These are phyloP conservation scores for Gortyna flavago DNA, from an alignment of 2,888 invertebrate genomes.

Conservation along the genomic window DNA sequence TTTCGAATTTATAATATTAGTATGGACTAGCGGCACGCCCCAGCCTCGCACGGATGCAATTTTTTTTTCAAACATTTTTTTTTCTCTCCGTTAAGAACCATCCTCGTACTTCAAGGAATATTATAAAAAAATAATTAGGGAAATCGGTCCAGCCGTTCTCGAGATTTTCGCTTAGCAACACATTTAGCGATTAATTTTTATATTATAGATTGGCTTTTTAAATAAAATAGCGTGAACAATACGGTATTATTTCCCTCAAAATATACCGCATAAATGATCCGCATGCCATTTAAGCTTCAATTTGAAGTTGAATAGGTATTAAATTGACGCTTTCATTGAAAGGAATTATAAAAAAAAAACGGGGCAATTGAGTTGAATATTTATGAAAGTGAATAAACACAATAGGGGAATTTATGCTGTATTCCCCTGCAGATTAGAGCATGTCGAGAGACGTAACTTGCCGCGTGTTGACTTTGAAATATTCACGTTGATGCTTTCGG, in stretches of 20 bases:
- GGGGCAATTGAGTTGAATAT: background rate
- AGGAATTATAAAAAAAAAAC: background rate
- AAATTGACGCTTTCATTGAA: background rate
- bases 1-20: too few relatives aligned
- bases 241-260: background rate
- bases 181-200: too few relatives aligned
- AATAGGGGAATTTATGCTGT: background rate
- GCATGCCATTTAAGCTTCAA: background rate
- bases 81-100: too few relatives aligned
- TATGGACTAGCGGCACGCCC: too few relatives aligned
- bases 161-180: too few relatives aligned
- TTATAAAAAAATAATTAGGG: too few relatives aligned
- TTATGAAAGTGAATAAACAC: background rate
- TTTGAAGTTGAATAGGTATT: background rate
- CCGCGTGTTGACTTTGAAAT: slow-evolving; percentile 4
- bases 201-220: background rate
- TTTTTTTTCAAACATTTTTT: too few relatives aligned
- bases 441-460: background rate
- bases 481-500: background rate
- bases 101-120: too few relatives aligned
- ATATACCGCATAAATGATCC: background rate
- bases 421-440: background rate
- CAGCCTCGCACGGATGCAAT: too few relatives aligned
- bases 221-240: background rate
- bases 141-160: too few relatives aligned